Percentiles rank a stretch among this genome's conserved stretches.
Conservation (phyloP, 2,113 vertebrate species). For the Cyanoliseus patagonus region DNA sequence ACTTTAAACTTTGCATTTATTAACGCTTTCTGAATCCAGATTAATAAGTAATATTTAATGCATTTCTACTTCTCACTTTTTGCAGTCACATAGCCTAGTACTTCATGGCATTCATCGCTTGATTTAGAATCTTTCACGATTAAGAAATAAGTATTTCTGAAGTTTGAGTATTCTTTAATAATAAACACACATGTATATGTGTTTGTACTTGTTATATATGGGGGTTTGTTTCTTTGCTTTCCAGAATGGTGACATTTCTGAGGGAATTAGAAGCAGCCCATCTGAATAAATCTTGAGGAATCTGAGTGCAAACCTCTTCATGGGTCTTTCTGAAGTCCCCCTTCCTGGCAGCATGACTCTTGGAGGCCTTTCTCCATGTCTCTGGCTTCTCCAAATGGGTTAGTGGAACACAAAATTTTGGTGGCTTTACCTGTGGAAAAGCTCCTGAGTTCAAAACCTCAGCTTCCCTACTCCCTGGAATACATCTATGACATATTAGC, state of each 20-base stretch:
- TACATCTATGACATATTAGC: constrained; percentile 5
- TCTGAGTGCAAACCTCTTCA: constrained; percentile 48
- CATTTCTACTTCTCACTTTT: neutral
- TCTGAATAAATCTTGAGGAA: constrained; percentile 30
- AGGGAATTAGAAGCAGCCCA: constrained; percentile 2
- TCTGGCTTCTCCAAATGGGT: constrained; percentile 35
- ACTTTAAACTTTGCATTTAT: neutral
- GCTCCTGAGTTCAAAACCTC: constrained; percentile 46
- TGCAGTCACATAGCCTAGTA: neutral
- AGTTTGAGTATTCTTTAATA: neutral
- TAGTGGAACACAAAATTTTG: constrained; percentile 54
- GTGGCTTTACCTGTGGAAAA: constrained; percentile 50
- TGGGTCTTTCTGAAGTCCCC: constrained; percentile 45
- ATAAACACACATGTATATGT: neutral
- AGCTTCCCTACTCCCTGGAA: constrained; percentile 34
- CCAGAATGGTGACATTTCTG: neutral
- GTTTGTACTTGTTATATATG: neutral
- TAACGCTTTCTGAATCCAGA: neutral
- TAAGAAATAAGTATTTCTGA: neutral
- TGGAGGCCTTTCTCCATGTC: constrained; percentile 45
- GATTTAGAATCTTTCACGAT: neutral
- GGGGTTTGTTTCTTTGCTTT: neutral
- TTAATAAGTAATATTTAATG: neutral
- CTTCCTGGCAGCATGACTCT: constrained; percentile 46
- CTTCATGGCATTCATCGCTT: neutral